Base-by-base conservation (phyloP, 2,888 invertebrate genomes). In the Apoderus coryli region DNA sequence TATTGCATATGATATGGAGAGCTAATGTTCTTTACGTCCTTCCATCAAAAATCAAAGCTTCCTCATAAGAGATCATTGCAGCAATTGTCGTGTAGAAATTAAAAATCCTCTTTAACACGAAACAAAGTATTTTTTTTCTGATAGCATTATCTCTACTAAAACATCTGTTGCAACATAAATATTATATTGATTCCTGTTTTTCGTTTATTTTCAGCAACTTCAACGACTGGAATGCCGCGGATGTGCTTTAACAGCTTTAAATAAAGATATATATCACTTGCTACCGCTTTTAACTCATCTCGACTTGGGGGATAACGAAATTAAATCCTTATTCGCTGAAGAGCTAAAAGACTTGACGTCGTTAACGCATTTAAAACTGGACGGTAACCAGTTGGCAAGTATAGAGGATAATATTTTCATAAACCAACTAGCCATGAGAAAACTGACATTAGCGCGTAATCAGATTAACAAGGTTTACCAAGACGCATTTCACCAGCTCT, bases 241-340 rank as follows among this genome's bases (percentile, higher is more conserved):
- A 39, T 85, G 84, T 55, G 64, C 69, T 34, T 56, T 85, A 44
- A 65, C 66, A 44, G 68, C 72, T 54, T 67, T 84, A 44, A 78
- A 81, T 59, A 70, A 74, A n/a, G 72, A 78, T 48, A 66, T 84
- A 41, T 79, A 79, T 57, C 71, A 76, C 48, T 61, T 77, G 38
- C 64, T 78, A 32, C 67, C 76, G 10, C 67, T 70, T 44, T 61
- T 84, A 39, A 69, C 67, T 44, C 71, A 75, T 50, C 57, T 84
- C 44, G 82, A 84, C 59, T 59, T 84, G 43, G 78, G 80, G 16
- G 69, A 77, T 49, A 84, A 84, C 60, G 65, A 68, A 37, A 72
- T 82, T 47, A 72, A 73, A 56, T 71, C 69, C 50, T 57, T 80
- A 26, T 67, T 69, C 36, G 60, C 70, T 10, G 73, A 75, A 43